Base-by-base conservation (phyloP, 2,113 vertebrate genomes). In the Oreochromis niloticus region DNA sequence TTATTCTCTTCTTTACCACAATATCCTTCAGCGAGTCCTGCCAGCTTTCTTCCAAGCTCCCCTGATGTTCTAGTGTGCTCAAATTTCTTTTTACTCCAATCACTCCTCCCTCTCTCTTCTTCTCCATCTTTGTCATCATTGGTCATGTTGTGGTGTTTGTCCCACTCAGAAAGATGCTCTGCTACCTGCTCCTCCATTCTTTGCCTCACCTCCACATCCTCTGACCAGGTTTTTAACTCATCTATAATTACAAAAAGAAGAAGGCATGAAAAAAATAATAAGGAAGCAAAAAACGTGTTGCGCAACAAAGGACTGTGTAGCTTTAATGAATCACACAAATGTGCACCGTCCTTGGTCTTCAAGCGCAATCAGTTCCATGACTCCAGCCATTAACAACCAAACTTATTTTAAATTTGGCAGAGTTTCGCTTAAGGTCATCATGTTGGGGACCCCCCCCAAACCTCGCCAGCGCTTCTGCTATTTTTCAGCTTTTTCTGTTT, bases 111-210 rank as follows among this genome's bases (percentile, higher is more conserved):
- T 22, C 14, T n/a, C 6, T 75, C 88, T 88, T 88, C 86, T 7
- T 84, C 81, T 36, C 46, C 91, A 71, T 85, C 81, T 6, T 17
- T 79, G 59, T 96, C 94, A 11, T 95, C 95, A 85, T 11, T 17
- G 1, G 3, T 34, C 1, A 1, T 34, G 46, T 52, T 9, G 7
- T 34, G 24, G 3, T 78, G 46, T 78, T 78, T 32, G 78, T 88
- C 91, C 24, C 41, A 46, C 41, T 48, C 68, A 89, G 82, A 32
- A 30, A 16, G 55, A 90, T 90, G 94, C 68, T 85, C 46, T 1
- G 6, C 71, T 22, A 32, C 32, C 46, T 80, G 63, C 48, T 85
- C 79, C 27, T 91, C 6, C 9, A 24, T 14, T 16, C 59, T 83
- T 59, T 54, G 59, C 89, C 93, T 91, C 34, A 7, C 52, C 2